phyloP scores from a whole-genome alignment of 2,888 invertebrate species.

The Plusia festucae region DNA sequence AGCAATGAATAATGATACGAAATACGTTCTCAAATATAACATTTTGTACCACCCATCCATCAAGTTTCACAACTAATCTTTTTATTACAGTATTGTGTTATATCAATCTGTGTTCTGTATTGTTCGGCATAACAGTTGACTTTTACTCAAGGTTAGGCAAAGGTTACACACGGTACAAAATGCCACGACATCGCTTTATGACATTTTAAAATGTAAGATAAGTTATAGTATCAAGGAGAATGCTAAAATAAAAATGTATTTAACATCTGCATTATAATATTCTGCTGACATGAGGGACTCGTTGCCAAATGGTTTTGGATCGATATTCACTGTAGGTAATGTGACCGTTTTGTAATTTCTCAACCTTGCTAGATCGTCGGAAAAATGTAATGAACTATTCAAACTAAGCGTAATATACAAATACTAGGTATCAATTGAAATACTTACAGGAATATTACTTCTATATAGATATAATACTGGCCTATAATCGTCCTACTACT shows the following conservation, averaged over 20 bases:
- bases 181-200: conserved; percentile 54
- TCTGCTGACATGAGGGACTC: conserved; percentile 1
- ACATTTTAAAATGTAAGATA: conserved; percentile 55
- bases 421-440: no score
- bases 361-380: background rate
- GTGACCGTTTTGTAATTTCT: conserved; percentile 2
- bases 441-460: no score
- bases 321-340: background rate
- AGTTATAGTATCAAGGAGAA: conserved; percentile 38
- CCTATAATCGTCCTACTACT: no score
- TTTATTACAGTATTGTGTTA: conserved; percentile 56
- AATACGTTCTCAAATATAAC: conserved; percentile 42
- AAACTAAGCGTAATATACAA: no score
- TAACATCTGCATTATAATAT: background rate
- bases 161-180: conserved; percentile 56
- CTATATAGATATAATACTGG: no score
- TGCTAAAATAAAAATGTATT: conserved; percentile 20
- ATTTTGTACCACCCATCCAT: conserved; percentile 60
- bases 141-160: conserved; percentile 60
- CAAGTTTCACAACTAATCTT: conserved; percentile 63
- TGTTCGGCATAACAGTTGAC: conserved; percentile 59
- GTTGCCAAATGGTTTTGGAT: background rate
- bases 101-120: conserved; percentile 59
- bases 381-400: background rate
- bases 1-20: conserved; percentile 51